A percentile compares a stretch with the other conserved stretches of the same genome.
phyloP scores from a whole-genome alignment of 2,888 invertebrate species.

The Sicus ferrugineus region DNA sequence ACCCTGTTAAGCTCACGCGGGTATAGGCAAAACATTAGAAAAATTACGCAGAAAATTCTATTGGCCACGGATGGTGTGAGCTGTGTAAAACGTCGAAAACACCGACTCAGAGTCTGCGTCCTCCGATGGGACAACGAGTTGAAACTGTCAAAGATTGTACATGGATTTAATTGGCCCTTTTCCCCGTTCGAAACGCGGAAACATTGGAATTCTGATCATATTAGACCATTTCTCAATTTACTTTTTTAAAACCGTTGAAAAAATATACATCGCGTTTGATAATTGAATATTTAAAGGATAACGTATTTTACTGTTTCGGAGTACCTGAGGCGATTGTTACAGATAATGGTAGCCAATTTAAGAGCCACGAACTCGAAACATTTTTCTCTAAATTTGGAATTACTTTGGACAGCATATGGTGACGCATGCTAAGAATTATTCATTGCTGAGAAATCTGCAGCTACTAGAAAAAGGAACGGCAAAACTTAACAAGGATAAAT shows the following conservation, averaged over 20 bases:
- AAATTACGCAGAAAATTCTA: no score
- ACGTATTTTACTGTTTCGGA: neutral
- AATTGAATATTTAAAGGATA: no score
- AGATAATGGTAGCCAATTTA: constrained; percentile 35
- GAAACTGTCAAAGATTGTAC: constrained; percentile 19
- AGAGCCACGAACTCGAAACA: constrained; percentile 17
- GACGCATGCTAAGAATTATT: constrained; percentile 4
- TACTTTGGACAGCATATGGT: constrained; percentile 12
- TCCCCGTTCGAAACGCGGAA: neutral
- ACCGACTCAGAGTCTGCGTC: neutral
- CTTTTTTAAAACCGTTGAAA: no score
- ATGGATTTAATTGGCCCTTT: constrained; percentile 36
- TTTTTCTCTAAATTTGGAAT: constrained; percentile 26
- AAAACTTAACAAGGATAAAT: no score
- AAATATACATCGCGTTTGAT: no score
- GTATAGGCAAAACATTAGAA: no score
- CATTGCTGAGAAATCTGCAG: neutral
- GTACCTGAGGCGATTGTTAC: constrained; percentile 22
- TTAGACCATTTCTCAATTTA: constrained; percentile 28
- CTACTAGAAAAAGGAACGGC: neutral
- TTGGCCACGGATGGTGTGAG: no score
- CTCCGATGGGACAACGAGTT: constrained; percentile 8
- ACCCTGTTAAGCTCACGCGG: no score
- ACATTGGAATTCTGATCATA: neutral
- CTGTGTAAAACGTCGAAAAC: no score